Conservation (phyloP, 2,797 vertebrate species). For the Sebastes dallii region DNA sequence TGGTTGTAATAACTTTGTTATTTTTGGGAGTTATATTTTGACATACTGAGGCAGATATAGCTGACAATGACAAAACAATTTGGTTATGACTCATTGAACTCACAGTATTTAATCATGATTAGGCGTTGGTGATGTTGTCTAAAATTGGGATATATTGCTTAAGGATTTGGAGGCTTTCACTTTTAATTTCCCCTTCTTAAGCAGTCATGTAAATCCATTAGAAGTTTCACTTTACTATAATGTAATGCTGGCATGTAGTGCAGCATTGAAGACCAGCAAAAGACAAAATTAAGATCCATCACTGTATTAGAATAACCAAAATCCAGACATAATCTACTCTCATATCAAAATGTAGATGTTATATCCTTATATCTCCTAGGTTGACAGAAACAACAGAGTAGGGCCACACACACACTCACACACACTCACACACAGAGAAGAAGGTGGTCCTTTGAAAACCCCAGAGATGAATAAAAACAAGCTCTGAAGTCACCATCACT, state of each 20-base stretch:
- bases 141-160: neutral
- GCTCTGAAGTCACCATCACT: constrained; percentile 75
- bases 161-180: neutral
- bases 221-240: neutral
- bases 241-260: neutral
- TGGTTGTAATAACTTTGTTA: neutral
- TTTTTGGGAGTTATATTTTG: neutral
- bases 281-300: neutral
- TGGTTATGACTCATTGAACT: neutral
- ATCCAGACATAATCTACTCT: neutral
- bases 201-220: neutral
- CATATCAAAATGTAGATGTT: neutral
- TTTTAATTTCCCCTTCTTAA: neutral
- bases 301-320: neutral
- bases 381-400: constrained; percentile 41
- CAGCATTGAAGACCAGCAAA: neutral
- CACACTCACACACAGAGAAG: constrained; percentile 21
- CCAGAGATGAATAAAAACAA: constrained; percentile 74
- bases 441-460: constrained; percentile 70
- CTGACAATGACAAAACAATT: neutral
- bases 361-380: neutral
- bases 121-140: neutral
- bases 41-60: neutral
- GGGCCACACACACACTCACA: constrained; percentile 17
- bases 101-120: neutral